These are phyloP conservation scores for Zelostemma sp. DNA, from an alignment of 1,140 invertebrate species.

Conservation along the genomic window DNA sequence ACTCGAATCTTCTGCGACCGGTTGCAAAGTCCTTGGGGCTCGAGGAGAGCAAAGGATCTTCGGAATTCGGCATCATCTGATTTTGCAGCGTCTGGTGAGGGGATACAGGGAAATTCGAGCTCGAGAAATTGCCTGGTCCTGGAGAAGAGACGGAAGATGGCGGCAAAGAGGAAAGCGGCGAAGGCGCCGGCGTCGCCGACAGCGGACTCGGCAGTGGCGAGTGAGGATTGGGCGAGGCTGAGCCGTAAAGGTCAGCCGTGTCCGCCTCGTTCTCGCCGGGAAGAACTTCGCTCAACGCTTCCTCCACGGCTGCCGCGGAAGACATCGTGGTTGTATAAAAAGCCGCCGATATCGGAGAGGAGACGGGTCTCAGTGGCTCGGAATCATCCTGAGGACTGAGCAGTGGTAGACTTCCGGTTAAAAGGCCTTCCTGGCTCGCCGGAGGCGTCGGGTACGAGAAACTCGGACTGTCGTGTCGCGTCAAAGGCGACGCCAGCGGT, in stretches of 20 bases:
- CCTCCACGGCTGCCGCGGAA: conserved; percentile 85
- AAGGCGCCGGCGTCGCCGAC: conserved; percentile 74
- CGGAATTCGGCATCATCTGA: conserved; percentile 87
- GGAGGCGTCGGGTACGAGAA: conserved; percentile 87
- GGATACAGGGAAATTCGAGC: conserved; percentile 68
- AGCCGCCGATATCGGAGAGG: conserved; percentile 81
- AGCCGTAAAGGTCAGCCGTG: conserved; percentile 73
- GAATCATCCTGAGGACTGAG: conserved; percentile 69
- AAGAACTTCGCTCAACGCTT: conserved; percentile 83
- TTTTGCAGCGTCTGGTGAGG: conserved; percentile 74
- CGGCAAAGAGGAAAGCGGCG: conserved; percentile 72
- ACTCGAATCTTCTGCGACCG: conserved; percentile 74
- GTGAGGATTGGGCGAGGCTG: conserved; percentile 72
- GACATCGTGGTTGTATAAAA: conserved; percentile 90
- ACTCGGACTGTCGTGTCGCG: conserved; percentile 74
- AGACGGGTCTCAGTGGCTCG: conserved; percentile 75
- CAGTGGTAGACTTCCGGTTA: conserved; percentile 69
- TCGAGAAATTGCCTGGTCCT: conserved; percentile 68
- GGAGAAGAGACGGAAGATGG: conserved; percentile 72
- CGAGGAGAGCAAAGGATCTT: conserved; percentile 84
- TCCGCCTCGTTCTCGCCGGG: conserved; percentile 79
- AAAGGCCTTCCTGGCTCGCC: conserved; percentile 82
- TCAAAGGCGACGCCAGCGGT: conserved; percentile 78
- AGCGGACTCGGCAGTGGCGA: conserved; percentile 76
- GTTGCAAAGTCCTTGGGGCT: conserved; percentile 83